Evolutionary conservation across 2,113 vertebrate species (phyloP), one percentile per base, ranked within the genome.

Genomic region (Natator depressus): DNA sequence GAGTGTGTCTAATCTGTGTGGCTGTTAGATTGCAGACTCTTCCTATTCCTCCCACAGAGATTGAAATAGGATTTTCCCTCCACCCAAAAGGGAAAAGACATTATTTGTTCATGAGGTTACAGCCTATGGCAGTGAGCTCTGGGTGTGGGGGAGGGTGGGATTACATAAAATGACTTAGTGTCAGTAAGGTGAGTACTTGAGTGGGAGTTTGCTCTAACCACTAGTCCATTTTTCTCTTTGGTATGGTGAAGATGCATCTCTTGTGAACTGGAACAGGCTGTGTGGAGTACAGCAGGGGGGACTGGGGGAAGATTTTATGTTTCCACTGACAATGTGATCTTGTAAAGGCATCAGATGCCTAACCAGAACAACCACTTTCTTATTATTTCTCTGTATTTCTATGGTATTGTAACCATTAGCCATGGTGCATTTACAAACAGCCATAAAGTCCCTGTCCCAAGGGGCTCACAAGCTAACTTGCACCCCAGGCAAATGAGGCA

Each of bases 291-390:
- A 47, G 8, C 5, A 42, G 42, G 38, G 6, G 3, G 46, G 82
- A 17, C 17, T 4, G 20, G 82, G 75, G 65, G 80, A 80, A 49
- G 31, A 29, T 19, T 29, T 59, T 38, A 16, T 7, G 0, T 47
- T 88, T 81, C 69, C 20, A 42, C 14, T 47, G 24, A 59, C 19
- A 19, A 84, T 10, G 11, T 47, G 38, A 84, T 65, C 12, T 46
- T 50, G 29, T 11, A 4, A 16, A 46, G 0, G 14, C 8, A 12
- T 19, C 3, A 0, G 6, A n/a, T n/a, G 50, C 14, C 12, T 10
- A 24, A 14, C 20, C 62, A 51, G 22, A 81, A 24, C 11, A 24
- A 78, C 42, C 46, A 13, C 38, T 11, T 51, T 49, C 38, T 42
- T 42, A n/a, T 57, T 35, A 1, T 55, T 0, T 65, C 31, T 65